Evolutionary conservation across 2,113 vertebrate genomes (phyloP).

Genomic region (Chlamydotis undulata): DNA sequence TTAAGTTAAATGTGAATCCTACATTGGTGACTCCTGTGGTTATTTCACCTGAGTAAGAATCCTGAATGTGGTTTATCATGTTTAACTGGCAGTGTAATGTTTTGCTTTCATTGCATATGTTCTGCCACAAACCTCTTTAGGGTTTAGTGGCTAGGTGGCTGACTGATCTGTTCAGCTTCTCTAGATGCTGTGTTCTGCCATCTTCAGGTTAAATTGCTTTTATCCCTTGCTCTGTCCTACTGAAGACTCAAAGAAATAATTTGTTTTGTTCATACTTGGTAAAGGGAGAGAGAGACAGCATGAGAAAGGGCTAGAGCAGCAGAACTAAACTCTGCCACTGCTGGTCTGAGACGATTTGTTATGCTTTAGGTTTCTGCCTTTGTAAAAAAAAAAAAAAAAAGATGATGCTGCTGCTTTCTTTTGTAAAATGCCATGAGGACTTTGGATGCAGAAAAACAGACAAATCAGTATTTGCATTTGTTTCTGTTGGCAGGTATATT

Average conservation of each 20-base stretch:
- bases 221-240: neutral
- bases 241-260: neutral
- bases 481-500: neutral
- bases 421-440: neutral
- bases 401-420: neutral
- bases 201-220: neutral
- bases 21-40: neutral
- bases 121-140: neutral
- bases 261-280: neutral
- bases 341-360: neutral
- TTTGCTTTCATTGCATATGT: neutral
- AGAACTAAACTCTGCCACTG: neutral
- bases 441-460: neutral
- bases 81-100: neutral
- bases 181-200: neutral
- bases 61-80: neutral
- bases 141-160: neutral
- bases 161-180: neutral
- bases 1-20: neutral
- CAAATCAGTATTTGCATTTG: neutral
- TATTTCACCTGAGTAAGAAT: neutral
- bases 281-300: neutral
- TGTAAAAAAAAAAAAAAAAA: neutral
- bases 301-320: neutral
- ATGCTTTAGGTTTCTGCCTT: neutral